Conservation (phyloP, 2,113 vertebrate genomes). For the Dendrocopos noguchii region DNA sequence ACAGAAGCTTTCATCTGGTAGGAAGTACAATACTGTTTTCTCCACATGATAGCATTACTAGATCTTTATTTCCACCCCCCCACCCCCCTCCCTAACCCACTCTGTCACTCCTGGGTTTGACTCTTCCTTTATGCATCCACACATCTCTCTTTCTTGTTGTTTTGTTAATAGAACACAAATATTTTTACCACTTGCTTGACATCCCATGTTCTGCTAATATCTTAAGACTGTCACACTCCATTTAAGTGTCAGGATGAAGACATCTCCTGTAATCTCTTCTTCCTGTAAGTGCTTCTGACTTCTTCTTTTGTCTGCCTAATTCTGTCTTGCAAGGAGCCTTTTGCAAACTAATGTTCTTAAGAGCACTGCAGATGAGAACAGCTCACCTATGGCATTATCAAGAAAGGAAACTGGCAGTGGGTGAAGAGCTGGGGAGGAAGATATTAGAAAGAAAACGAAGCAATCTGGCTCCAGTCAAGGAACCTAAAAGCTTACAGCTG, state of each 20-base stretch:
- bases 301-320: slow-evolving; percentile 41
- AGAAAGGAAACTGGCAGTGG: not conserved
- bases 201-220: not conserved
- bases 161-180: slow-evolving; percentile 4
- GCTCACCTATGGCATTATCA: slow-evolving; percentile 10
- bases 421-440: slow-evolving; percentile 24
- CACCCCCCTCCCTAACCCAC: not conserved
- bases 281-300: slow-evolving; percentile 26
- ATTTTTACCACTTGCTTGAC: not conserved
- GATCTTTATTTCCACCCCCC: not conserved
- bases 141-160: not conserved
- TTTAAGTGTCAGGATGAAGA: slow-evolving; percentile 55
- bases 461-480: not conserved
- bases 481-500: not conserved
- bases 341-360: slow-evolving; percentile 48
- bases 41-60: slow-evolving; percentile 14
- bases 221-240: slow-evolving; percentile 6
- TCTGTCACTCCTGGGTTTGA: slow-evolving; percentile 14
- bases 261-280: slow-evolving; percentile 38
- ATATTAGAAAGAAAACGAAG: not conserved
- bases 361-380: not conserved
- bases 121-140: not conserved
- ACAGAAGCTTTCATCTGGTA: slow-evolving; percentile 43
- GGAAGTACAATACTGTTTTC: not conserved
- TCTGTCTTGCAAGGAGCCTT: slow-evolving; percentile 23